These are phyloP conservation scores for Thamnaconus septentrionalis DNA, from an alignment of 2,113 vertebrate genomes.

Conservation along the genomic window DNA sequence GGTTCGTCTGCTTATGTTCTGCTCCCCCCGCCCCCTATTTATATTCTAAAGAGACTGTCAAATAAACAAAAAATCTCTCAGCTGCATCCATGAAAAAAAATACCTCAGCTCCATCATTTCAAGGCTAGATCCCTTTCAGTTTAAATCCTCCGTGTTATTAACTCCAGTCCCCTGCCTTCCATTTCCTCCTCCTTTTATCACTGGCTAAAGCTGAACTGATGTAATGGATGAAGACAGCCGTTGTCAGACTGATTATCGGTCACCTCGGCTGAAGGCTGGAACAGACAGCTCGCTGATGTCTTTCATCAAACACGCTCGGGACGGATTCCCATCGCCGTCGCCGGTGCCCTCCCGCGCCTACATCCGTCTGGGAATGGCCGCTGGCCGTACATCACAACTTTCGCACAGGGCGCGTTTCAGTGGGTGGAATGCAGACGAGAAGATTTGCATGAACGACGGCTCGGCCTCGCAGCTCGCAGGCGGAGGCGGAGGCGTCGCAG, in stretches of 20 bases:
- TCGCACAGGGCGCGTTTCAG: no score
- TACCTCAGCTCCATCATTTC: no score
- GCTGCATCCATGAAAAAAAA: no score
- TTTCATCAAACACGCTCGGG: conserved; percentile 32
- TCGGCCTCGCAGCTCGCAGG: no score
- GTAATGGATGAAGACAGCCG: conserved; percentile 48
- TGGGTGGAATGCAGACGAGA: no score
- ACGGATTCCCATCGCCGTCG: conserved; percentile 1
- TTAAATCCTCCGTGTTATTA: not conserved
- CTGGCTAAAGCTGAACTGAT: conserved; percentile 6
- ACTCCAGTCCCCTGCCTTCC: not conserved
- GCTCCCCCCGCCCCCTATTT: no score
- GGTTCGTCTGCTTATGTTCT: no score
- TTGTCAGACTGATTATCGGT: conserved; percentile 36
- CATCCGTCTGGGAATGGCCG: conserved; percentile 19
- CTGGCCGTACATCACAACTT: not conserved
- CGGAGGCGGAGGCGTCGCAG: no score
- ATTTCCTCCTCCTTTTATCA: not conserved
- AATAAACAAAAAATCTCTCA: no score
- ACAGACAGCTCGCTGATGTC: conserved; percentile 36
- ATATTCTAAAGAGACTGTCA: no score
- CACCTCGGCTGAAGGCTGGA: conserved; percentile 28
- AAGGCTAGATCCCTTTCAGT: not conserved
- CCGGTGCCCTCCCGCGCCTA: conserved; percentile 12
- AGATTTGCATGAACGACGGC: no score